Conservation (phyloP, 2,797 vertebrate species). For the Chaenodraco wilsoni region DNA sequence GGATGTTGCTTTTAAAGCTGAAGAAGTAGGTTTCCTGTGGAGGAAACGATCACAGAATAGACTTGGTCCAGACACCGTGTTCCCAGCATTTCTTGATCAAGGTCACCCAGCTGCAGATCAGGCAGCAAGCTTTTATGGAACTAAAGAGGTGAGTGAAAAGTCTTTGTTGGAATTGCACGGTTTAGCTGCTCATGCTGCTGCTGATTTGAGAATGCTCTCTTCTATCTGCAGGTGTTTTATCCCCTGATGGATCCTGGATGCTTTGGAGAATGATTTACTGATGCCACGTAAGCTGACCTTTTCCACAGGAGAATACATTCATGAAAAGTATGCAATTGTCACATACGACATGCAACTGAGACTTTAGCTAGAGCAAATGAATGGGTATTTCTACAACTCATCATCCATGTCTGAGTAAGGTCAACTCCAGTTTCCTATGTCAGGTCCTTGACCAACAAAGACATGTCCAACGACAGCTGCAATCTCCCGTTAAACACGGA, state of each 20-base stretch:
- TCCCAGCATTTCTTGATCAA: constrained; percentile 61
- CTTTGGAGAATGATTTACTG: constrained; percentile 16
- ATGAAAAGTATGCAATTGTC: constrained; percentile 38
- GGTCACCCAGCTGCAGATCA: constrained; percentile 56
- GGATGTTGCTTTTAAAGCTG: constrained; percentile 85
- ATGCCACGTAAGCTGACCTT: not conserved
- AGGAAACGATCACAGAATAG: constrained; percentile 84
- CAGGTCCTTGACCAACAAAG: constrained; percentile 40
- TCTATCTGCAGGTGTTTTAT: constrained; percentile 38
- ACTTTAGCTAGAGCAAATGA: constrained; percentile 17
- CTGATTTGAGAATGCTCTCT: not conserved
- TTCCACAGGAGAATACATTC: constrained; percentile 18
- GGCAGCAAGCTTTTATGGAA: constrained; percentile 10
- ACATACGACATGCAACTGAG: not conserved
- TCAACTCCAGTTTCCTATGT: constrained; percentile 33
- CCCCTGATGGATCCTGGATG: constrained; percentile 46
- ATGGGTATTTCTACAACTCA: constrained; percentile 19
- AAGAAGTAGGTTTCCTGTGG: constrained; percentile 84
- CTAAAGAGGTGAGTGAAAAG: constrained; percentile 47
- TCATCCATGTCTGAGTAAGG: constrained; percentile 11
- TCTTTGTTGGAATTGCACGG: not conserved
- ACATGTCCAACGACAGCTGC: constrained; percentile 82
- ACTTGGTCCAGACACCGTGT: constrained; percentile 71
- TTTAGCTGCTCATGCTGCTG: constrained; percentile 20
- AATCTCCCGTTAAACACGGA: constrained; percentile 81